phyloP scores from a whole-genome alignment of 2,113 vertebrate genomes.

The Cercopithecus mona region DNA sequence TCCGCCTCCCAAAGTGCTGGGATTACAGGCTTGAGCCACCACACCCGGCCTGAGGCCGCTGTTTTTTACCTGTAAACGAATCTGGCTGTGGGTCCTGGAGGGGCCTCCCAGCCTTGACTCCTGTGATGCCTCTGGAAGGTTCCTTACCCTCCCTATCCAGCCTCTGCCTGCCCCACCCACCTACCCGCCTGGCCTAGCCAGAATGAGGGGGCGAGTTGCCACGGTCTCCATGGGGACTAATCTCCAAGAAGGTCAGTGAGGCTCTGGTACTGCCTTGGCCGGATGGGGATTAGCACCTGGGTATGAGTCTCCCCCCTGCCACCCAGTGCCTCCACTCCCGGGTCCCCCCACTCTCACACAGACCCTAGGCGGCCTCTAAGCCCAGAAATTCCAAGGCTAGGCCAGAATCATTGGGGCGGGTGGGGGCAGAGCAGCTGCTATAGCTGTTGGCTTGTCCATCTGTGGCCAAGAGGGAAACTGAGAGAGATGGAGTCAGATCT shows the following conservation, averaged over 20 bases:
- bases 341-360: neutral
- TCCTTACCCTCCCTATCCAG: neutral
- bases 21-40: too few relatives aligned
- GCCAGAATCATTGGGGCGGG: neutral
- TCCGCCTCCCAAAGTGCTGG: too few relatives aligned
- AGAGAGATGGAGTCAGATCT: neutral
- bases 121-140: neutral
- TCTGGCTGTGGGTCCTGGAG: neutral
- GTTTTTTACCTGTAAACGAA: neutral
- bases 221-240: constrained; percentile 87
- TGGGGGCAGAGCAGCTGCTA: neutral
- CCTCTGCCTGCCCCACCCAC: neutral
- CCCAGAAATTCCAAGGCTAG: constrained; percentile 18
- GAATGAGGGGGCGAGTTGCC: constrained; percentile 64
- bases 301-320: constrained; percentile 50
- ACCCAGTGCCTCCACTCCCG: neutral
- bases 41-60: neutral
- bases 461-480: neutral
- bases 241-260: constrained; percentile 85
- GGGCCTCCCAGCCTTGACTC: neutral
- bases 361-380: neutral
- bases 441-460: neutral
- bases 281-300: constrained; percentile 82
- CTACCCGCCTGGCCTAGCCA: constrained; percentile 34
- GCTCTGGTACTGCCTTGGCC: constrained; percentile 77